Evolutionary conservation across 2,888 invertebrate genomes (phyloP).

Genomic region (Caenorhabditis becei): DNA sequence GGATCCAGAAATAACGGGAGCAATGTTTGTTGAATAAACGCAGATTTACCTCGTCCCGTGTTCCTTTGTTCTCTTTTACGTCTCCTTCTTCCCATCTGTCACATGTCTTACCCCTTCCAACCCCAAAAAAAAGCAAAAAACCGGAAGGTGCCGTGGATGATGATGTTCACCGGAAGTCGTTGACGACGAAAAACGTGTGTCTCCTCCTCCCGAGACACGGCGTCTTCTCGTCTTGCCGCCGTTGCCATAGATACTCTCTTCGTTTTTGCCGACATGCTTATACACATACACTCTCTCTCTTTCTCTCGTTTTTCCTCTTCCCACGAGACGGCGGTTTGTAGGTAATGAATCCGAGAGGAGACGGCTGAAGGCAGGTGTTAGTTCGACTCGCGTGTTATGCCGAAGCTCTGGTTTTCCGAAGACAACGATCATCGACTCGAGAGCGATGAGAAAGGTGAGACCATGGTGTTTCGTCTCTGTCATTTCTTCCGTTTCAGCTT

Average conservation of each 20-base stretch:
- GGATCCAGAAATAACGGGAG: no score
- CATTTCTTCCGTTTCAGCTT: slow-evolving; percentile 54
- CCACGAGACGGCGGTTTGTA: background rate
- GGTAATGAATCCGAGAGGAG: slow-evolving; percentile 10
- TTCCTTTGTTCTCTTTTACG: no score
- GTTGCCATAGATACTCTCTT: slow-evolving; percentile 56
- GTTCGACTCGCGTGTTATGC: slow-evolving; percentile 16
- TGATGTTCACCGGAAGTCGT: slow-evolving; percentile 52
- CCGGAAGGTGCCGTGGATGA: slow-evolving; percentile 15
- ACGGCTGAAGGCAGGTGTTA: slow-evolving; percentile 10
- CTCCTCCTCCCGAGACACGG: slow-evolving; percentile 8
- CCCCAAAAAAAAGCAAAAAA: slow-evolving; percentile 17
- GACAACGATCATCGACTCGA: slow-evolving; percentile 27
- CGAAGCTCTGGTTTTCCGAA: slow-evolving; percentile 32
- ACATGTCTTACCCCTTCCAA: background rate
- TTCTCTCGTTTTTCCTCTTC: slow-evolving; percentile 21
- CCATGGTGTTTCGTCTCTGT: background rate
- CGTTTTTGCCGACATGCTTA: slow-evolving; percentile 37
- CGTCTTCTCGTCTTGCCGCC: slow-evolving; percentile 8
- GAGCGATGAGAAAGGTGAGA: slow-evolving; percentile 40
- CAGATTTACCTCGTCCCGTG: no score
- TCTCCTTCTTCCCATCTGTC: background rate
- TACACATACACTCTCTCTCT: slow-evolving; percentile 23
- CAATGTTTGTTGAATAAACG: no score
- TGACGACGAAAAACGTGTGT: slow-evolving; percentile 49